Evolutionary conservation across 2,797 vertebrate genomes (phyloP), one percentile per base, ranked within the genome.

Genomic region (Rachycentron canadum): DNA sequence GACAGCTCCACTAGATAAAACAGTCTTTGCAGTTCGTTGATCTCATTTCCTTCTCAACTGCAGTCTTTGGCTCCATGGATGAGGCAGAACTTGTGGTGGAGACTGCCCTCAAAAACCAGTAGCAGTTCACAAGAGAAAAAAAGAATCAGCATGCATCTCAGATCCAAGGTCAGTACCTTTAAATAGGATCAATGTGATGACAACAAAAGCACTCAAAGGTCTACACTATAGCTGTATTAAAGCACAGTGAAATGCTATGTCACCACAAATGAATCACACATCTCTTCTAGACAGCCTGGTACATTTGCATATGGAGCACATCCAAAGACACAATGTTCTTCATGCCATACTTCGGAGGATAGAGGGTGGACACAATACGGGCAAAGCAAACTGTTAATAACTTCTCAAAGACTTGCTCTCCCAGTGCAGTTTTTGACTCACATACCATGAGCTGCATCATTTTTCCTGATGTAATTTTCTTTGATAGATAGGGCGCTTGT

Each of bases 1-100:
- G 85, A 84, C 89, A 83, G 81, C 77, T 64, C 68, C 45, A 78
- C 75, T 61, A 86, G 86, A 89, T 89, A 87, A 90, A 90, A 85
- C 78, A 77, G 78, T 81, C 78, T 85, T 76, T 75, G 88, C 81
- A 83, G 73, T 73, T 60, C 67, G 80, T 84, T 89, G 83, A 89
- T 89, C 83, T 89, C 78, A 82, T 85, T 90, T 81, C 76, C 76
- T 26, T 74, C 80, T 84, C 69, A 92, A 79, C 80, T 73, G 69
- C 69, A 73, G 79, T 57, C n/a, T 50, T 84, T 50, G 59, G 61
- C 68, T 72, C 53, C 30, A 40, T 30, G 52, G 75, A 66, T 62
- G 60, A 82, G 65, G 59, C 62, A 65, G 56, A 86, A 77, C 63
- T 40, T 76, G 65, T 52, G 80, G 70, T 65, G 61, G 49, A 86